phyloP scores from a whole-genome alignment of 35 echinoderm and acorn worm species.

The Chiridota heheva region DNA sequence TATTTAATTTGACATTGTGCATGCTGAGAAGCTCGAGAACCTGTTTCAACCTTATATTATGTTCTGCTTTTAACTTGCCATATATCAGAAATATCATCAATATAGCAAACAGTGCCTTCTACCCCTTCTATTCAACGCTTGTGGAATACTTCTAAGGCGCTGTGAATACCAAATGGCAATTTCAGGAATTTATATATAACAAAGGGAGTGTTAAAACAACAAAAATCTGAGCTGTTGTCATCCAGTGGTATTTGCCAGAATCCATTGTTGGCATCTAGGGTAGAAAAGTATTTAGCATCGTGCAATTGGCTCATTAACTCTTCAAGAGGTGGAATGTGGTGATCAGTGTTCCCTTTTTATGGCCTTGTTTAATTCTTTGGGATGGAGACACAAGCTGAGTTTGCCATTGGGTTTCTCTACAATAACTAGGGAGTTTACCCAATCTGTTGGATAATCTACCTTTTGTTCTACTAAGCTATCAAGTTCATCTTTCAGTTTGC shows the following conservation, averaged over 20 bases:
- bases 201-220: slow-evolving; percentile 52
- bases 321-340: slow-evolving; percentile 37
- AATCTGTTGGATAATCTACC: slow-evolving; percentile 50
- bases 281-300: slow-evolving; percentile 15
- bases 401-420: slow-evolving; percentile 48
- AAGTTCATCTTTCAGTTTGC: no score
- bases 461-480: slow-evolving; percentile 9
- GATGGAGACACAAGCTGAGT: slow-evolving; percentile 57
- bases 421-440: slow-evolving; percentile 50
- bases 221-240: slow-evolving; percentile 32
- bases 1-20: slow-evolving; percentile 29
- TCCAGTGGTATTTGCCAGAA: slow-evolving; percentile 56
- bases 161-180: slow-evolving; percentile 56
- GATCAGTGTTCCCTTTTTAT: slow-evolving; percentile 60
- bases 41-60: slow-evolving; percentile 15
- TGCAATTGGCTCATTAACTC: slow-evolving; percentile 7
- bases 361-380: slow-evolving; percentile 45
- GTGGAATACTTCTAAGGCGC: slow-evolving; percentile 45
- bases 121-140: slow-evolving; percentile 29
- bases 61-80: slow-evolving; percentile 23
- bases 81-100: slow-evolving; percentile 31
- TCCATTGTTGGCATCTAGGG: slow-evolving; percentile 56
- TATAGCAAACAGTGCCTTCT: background rate
- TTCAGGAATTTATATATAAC: slow-evolving; percentile 46
- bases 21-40: background rate